These are phyloP conservation scores for Philaethria dido DNA, from an alignment of 2,888 invertebrate genomes.

Conservation along the genomic window DNA sequence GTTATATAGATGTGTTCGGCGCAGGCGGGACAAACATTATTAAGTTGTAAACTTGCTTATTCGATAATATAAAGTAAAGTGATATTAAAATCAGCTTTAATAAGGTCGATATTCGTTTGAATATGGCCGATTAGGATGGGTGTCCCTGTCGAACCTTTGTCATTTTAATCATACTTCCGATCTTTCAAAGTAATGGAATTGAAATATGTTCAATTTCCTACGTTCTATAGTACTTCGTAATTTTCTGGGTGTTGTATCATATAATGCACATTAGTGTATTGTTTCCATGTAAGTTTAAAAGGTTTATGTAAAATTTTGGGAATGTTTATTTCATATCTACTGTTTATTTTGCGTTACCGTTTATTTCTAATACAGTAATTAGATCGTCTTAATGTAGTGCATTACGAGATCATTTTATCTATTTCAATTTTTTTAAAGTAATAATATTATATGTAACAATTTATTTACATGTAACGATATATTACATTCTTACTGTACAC, in stretches of 20 bases:
- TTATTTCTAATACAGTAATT: too few species aligned
- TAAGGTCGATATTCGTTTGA: conserved; percentile 65
- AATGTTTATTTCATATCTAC: too few species aligned
- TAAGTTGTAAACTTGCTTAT: conserved; percentile 61
- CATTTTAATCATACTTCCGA: conserved; percentile 82
- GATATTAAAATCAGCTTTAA: conserved; percentile 53
- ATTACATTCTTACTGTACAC: background rate
- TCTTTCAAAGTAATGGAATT: conserved; percentile 82
- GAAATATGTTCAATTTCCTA: conserved; percentile 83
- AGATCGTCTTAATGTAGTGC: too few species aligned
- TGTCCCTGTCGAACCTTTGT: conserved; percentile 81
- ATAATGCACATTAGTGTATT: conserved; percentile 34
- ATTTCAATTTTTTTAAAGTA: too few species aligned
- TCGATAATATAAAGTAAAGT: conserved; percentile 54
- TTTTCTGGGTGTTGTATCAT: conserved; percentile 59
- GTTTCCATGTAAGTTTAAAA: background rate
- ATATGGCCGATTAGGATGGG: conserved; percentile 53
- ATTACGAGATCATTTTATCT: too few species aligned
- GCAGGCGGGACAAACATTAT: conserved; percentile 63
- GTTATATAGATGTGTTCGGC: conserved; percentile 54
- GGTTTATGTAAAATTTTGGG: background rate
- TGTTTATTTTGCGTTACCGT: too few species aligned
- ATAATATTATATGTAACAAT: background rate
- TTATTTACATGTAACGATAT: background rate
- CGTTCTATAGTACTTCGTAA: conserved; percentile 66